These are phyloP conservation scores for Glossosoma conforme DNA, from an alignment of 1,140 invertebrate species.

Conservation along the genomic window DNA sequence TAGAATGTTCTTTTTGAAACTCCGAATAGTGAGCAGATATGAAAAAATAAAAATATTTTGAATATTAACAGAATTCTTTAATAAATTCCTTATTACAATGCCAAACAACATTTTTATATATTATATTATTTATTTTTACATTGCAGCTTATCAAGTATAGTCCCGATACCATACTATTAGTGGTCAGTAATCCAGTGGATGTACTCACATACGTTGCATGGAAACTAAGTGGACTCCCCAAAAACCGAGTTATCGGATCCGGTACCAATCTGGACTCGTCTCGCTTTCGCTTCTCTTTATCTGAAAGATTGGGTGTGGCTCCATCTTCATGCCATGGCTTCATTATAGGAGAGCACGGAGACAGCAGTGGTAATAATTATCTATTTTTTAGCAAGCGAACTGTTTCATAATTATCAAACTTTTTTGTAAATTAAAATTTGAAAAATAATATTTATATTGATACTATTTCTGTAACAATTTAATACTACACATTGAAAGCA, in stretches of 20 bases:
- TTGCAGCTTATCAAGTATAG: conserved; percentile 72
- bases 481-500: too few relatives aligned
- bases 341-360: conserved; percentile 75
- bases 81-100: too few relatives aligned
- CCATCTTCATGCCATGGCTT: conserved; percentile 82
- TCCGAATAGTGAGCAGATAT: too few relatives aligned
- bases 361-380: conserved; percentile 51
- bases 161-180: conserved; percentile 78
- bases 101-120: not conserved
- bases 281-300: conserved; percentile 82
- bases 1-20: too few relatives aligned
- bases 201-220: conserved; percentile 89
- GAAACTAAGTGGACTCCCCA: conserved; percentile 85
- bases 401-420: too few relatives aligned
- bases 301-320: conserved; percentile 73
- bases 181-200: conserved; percentile 90
- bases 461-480: too few relatives aligned
- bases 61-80: too few relatives aligned
- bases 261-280: conserved; percentile 90
- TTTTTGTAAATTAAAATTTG: too few relatives aligned
- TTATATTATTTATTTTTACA: conserved; percentile 10
- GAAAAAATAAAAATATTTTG: too few relatives aligned
- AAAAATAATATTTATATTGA: too few relatives aligned
- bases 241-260: conserved; percentile 81
- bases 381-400: too few relatives aligned